Evolutionary conservation across 2,113 vertebrate genomes (phyloP).

Genomic region (Oryzias celebensis): DNA sequence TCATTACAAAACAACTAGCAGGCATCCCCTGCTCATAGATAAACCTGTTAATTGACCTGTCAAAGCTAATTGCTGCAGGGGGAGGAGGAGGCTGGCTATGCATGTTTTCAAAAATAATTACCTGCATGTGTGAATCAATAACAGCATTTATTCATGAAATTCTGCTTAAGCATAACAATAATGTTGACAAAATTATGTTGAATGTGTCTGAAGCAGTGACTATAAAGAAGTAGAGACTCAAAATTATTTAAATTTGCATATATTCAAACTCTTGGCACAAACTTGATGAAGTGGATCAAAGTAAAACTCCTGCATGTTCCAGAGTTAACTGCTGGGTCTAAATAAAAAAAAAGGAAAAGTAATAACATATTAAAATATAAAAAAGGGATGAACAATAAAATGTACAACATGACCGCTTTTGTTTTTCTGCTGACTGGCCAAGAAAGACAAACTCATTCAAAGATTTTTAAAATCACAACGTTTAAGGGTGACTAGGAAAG

Average conservation of each 20-base stretch:
- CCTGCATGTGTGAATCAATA: slow-evolving; percentile 17
- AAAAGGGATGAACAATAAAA: too few relatives aligned
- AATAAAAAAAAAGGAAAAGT: too few relatives aligned
- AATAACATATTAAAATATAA: too few relatives aligned
- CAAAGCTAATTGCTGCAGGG: slow-evolving; percentile 74
- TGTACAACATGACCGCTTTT: too few relatives aligned
- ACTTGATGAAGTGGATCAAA: slow-evolving; percentile 18
- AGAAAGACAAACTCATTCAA: too few relatives aligned
- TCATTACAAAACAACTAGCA: slow-evolving; percentile 73
- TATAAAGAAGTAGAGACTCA: slow-evolving; percentile 3
- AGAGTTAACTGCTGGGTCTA: too few relatives aligned
- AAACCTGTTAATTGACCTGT: slow-evolving; percentile 75
- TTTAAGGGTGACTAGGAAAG: too few relatives aligned
- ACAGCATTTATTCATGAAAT: slow-evolving; percentile 9
- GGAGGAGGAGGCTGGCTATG: slow-evolving; percentile 44
- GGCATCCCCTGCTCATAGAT: slow-evolving; percentile 67
- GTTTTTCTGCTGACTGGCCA: too few relatives aligned
- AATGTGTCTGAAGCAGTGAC: not conserved
- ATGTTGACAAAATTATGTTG: not conserved
- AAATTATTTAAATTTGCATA: slow-evolving; percentile 20
- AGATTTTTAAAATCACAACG: too few relatives aligned
- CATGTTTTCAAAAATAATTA: slow-evolving; percentile 27
- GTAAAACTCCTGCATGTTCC: too few relatives aligned
- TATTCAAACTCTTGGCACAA: slow-evolving; percentile 41
- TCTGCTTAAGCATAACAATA: slow-evolving; percentile 11